Base-by-base conservation (phyloP, 1,140 invertebrate species). In the Danaus melanippus region DNA sequence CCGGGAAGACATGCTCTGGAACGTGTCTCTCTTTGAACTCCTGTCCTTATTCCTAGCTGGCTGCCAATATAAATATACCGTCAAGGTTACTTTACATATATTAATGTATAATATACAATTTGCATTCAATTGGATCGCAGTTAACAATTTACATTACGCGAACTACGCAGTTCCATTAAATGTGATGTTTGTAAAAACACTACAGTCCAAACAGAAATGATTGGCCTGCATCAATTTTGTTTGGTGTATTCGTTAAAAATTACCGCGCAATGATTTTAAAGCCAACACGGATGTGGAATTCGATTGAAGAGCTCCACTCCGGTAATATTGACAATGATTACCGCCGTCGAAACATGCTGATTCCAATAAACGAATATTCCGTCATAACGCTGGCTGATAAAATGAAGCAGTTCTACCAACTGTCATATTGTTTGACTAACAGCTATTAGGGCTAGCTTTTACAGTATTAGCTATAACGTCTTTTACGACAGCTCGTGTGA, bases 341-440 rank as follows among this genome's bases (percentile, higher is more conserved):
- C 73, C 62, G 64, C 57, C 50, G 61, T 62, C 73, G 68, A 78
- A 79, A 83, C 75, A 84, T 71, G 68, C 56, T 64, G 69, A 69
- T 62, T 74, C 76, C 64, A 70, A 74, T 67, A 76, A 74, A 79
- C 76, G 73, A 77, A 78, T 68, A 76, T 74, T 80, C 80, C 21
- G 6, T 72, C 74, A 79, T 75, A 15, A 15, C 15, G 15, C 3
- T 15, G 15, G 1, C 3, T 3, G 15, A 15, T 15, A 76, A 76
- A 46, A 47, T n/a, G 32, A 48, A 56, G 50, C 40, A 43, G 50
- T 43, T 42, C 72, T 71, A 75, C 64, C 64, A 64, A 76, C 67
- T 69, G 67, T 69, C 53, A 68, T 63, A 53, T 49, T 65, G 54
- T 69, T 65, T 63, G 56, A 32, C 21, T 32, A 32, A 32, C 21